phyloP scores from a whole-genome alignment of 2,797 vertebrate genomes.

The Danio choprae region DNA sequence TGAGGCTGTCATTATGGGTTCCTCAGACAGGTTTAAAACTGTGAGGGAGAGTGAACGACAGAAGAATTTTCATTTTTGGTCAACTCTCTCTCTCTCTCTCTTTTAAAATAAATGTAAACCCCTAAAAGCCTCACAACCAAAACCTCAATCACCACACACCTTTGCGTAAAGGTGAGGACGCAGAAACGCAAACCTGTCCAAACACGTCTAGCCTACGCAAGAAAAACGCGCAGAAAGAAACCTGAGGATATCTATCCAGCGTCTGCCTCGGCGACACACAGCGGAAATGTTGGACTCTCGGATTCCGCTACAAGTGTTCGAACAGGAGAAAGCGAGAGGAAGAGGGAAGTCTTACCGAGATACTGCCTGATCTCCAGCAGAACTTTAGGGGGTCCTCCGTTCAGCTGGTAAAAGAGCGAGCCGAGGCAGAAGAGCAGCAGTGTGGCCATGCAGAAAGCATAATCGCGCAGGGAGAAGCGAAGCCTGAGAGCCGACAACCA shows the following conservation, averaged over 20 bases:
- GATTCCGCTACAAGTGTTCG: slow-evolving; percentile 2
- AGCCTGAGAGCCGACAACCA: slow-evolving; percentile 77
- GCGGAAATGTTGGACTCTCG: slow-evolving; percentile 19
- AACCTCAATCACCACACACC: not conserved
- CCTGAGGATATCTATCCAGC: not conserved
- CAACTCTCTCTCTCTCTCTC: not conserved
- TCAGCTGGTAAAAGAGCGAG: slow-evolving; percentile 93
- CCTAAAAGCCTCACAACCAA: not conserved
- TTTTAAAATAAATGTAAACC: not conserved
- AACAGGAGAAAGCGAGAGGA: not conserved
- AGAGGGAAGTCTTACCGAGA: slow-evolving; percentile 84
- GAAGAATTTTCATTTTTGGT: not conserved
- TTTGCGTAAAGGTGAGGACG: slow-evolving; percentile 7
- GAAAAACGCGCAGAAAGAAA: not conserved
- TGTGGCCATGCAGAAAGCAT: slow-evolving; percentile 92
- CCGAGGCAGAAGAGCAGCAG: slow-evolving; percentile 92
- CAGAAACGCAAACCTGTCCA: slow-evolving; percentile 33
- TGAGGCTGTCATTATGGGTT: not conserved
- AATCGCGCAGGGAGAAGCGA: slow-evolving; percentile 88
- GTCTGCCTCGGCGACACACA: slow-evolving; percentile 1
- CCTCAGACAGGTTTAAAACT: not conserved
- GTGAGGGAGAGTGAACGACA: not conserved
- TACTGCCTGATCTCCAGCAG: slow-evolving; percentile 92
- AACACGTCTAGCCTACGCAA: slow-evolving; percentile 28
- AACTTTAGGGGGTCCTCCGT: slow-evolving; percentile 92